These are phyloP conservation scores for Rhinogobio ventralis DNA, from an alignment of 2,797 vertebrate species.

Conservation along the genomic window DNA sequence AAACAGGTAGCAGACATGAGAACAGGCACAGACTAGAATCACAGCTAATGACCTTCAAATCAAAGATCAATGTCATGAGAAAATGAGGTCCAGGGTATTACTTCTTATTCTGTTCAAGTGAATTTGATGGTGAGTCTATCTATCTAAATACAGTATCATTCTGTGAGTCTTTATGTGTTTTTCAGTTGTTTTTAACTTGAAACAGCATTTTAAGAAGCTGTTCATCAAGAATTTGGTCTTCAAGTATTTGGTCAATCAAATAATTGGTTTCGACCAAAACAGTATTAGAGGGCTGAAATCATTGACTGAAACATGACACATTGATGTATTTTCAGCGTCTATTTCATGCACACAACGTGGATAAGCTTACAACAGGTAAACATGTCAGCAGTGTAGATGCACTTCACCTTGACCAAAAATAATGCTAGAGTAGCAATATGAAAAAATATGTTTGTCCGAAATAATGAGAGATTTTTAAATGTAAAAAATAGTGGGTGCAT, in stretches of 20 bases:
- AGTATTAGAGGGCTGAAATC: neutral
- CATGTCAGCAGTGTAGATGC: neutral
- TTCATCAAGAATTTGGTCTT: neutral
- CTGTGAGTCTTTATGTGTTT: neutral
- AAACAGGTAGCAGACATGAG: neutral
- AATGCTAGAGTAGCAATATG: neutral
- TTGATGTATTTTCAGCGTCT: neutral
- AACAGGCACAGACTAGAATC: neutral
- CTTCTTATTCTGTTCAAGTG: neutral
- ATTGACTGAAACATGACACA: neutral
- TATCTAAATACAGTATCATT: neutral
- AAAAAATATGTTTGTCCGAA: neutral
- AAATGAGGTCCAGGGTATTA: neutral
- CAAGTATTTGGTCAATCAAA: too few species aligned
- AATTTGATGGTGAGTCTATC: neutral
- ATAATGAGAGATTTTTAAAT: too few species aligned
- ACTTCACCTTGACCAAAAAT: neutral
- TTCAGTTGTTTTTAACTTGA: neutral
- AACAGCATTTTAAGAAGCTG: neutral
- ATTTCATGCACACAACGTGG: neutral
- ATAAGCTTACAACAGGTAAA: neutral
- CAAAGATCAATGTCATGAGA: slow-evolving; percentile 4
- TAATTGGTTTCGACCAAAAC: neutral
- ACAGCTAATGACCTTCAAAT: neutral
- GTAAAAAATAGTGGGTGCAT: too few species aligned